phyloP scores from a whole-genome alignment of 2,797 vertebrate genomes.

The Oryzias dopingdopingensis region DNA sequence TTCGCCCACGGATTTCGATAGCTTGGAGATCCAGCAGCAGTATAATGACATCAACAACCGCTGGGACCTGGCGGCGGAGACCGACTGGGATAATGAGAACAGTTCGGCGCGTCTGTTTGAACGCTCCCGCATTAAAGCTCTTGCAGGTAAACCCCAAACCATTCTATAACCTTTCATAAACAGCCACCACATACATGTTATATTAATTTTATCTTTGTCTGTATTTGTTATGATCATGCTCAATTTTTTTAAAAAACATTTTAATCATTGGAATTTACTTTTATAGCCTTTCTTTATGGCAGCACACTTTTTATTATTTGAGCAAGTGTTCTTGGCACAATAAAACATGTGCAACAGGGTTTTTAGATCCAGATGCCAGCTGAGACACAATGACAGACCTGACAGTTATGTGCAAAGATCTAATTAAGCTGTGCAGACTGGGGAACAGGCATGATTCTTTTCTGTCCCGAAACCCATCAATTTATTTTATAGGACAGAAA shows the following conservation, averaged over 20 bases:
- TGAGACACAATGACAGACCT: constrained; percentile 20
- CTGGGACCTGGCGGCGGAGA: constrained; percentile 89
- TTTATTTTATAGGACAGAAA: constrained; percentile 58
- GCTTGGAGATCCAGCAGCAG: constrained; percentile 94
- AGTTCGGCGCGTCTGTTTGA: constrained; percentile 92
- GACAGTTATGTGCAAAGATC: constrained; percentile 25
- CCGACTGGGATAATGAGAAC: constrained; percentile 94
- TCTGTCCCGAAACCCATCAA: constrained; percentile 44
- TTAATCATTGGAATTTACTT: too few relatives aligned
- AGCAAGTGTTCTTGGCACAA: too few relatives aligned
- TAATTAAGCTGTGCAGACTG: constrained; percentile 40
- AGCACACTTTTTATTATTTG: too few relatives aligned
- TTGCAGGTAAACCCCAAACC: constrained; percentile 80
- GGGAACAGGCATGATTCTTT: constrained; percentile 41
- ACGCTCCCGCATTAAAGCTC: constrained; percentile 91
- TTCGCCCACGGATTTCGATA: constrained; percentile 92
- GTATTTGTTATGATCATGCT: too few relatives aligned
- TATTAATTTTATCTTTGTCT: too few relatives aligned
- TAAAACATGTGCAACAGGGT: neutral
- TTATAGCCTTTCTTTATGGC: too few relatives aligned
- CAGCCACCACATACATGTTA: neutral
- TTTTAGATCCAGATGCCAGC: constrained; percentile 9
- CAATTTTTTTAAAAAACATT: too few relatives aligned
- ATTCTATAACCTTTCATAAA: neutral
- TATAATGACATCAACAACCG: constrained; percentile 97